Conservation (phyloP, 2,797 vertebrate genomes). For the Lepilemur septentrionalis region DNA sequence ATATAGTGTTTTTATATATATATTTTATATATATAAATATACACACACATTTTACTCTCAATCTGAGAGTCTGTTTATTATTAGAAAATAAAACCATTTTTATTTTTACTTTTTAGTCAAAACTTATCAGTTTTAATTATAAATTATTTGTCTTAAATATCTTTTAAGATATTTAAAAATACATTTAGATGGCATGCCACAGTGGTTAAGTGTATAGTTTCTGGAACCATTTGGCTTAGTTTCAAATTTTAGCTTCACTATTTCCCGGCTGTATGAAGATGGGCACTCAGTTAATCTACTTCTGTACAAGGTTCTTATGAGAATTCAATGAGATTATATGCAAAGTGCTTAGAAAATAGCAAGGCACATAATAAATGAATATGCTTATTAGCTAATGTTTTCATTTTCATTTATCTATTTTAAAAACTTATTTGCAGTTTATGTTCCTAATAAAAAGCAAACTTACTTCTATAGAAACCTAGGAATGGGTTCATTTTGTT, state of each 20-base stretch:
- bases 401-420: background rate
- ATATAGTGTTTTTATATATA: background rate
- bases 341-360: background rate
- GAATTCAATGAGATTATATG: background rate
- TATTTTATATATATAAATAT: background rate
- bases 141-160: background rate
- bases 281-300: background rate
- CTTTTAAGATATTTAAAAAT: conserved; percentile 17
- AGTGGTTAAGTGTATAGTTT: background rate
- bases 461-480: background rate
- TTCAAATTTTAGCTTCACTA: background rate
- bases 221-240: background rate
- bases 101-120: background rate
- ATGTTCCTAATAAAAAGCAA: background rate
- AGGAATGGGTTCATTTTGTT: background rate
- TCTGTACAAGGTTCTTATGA: background rate
- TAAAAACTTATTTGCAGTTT: background rate
- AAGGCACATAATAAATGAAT: background rate
- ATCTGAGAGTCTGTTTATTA: background rate
- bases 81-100: background rate
- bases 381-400: background rate
- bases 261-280: background rate
- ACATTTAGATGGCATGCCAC: background rate
- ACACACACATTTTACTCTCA: background rate
- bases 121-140: background rate